Base-by-base conservation (phyloP, 1,140 invertebrate species). In the Steinernema khuongi region DNA sequence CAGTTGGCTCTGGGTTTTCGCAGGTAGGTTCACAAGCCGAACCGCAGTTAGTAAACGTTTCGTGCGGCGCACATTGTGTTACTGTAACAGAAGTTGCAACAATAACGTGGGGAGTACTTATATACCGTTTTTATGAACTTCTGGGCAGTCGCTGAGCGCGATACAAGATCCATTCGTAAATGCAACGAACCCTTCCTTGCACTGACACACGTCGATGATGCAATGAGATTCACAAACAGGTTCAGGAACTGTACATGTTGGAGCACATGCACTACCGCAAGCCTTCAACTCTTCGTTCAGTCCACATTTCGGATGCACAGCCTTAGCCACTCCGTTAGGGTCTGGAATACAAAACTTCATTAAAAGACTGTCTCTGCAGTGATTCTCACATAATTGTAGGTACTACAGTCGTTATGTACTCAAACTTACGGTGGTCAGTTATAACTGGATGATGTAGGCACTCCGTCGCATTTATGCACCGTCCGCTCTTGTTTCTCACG, bases 401-500 rank as follows among this genome's bases (percentile, higher is more conserved):
- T 14, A n/a, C 50, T n/a, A n/a, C n/a, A n/a, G n/a, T n/a, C n/a
- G n/a, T n/a, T n/a, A n/a, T n/a, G n/a, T n/a, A n/a, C n/a, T n/a
- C n/a, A n/a, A n/a, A 60, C 50, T 22, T 60, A 60, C 50, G 50
- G 26, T 60, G 50, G 19, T 60, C 50, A 22, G 26, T 26, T n/a
- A 60, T 41, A 11, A 41, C 26, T 60, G 50, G 14, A 22, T 22
- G 7, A 22, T 60, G 50, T 14, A 17, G 50, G 31, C 73, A 74
- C 14, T 76, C n/a, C 32, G 33, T 75, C 7, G 71, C 29, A n/a
- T 74, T 67, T 0, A 75, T 74, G 29, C 75, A 76, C 18, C 17
- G 31, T 26, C 66, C 68, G n/a, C n/a, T 32, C n/a, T 44, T 26
- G 31, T 76, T 77, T 60, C 33, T 29, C 36, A 78, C 74, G 70